Evolutionary conservation across 2,888 invertebrate genomes (phyloP).

Genomic region (Loripinus fragilis): DNA sequence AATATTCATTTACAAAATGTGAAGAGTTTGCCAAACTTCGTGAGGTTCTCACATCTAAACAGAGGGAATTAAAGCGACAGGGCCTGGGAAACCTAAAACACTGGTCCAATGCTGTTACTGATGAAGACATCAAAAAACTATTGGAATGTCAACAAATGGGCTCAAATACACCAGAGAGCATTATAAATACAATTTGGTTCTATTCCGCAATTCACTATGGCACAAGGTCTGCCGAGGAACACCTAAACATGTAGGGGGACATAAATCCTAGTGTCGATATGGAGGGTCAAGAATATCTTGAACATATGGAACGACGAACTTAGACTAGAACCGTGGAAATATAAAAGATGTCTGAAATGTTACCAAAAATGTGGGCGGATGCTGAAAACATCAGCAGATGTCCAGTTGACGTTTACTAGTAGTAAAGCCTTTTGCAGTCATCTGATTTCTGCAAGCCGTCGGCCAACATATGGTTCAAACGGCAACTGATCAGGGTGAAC

Average conservation of each 20-base stretch:
- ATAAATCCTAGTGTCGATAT: conserved; percentile 1
- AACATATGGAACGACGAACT: conserved; percentile 37
- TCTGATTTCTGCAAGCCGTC: conserved; percentile 21
- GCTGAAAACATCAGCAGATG: conserved; percentile 11
- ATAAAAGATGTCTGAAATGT: conserved; percentile 35
- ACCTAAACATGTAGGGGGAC: conserved; percentile 46
- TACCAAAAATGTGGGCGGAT: conserved; percentile 45
- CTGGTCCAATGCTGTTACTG: conserved; percentile 23
- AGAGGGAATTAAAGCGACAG: conserved; percentile 1
- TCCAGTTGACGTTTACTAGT: conserved; percentile 33
- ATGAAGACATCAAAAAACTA: conserved; percentile 27
- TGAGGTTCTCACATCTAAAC: not conserved
- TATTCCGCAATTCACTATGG: conserved; percentile 45
- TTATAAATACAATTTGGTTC: conserved; percentile 43
- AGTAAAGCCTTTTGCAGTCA: conserved; percentile 28
- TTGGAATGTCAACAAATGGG: conserved; percentile 38
- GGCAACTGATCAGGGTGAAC: conserved; percentile 30
- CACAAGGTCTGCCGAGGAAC: conserved; percentile 26
- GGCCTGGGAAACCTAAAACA: not conserved
- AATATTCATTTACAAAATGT: not conserved
- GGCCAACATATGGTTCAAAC: conserved; percentile 28
- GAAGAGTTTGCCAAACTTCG: not conserved
- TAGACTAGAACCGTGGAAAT: conserved; percentile 43
- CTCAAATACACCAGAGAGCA: conserved; percentile 30
- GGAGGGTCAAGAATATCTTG: conserved; percentile 34